Conservation (phyloP, 2,888 invertebrate genomes). For the Thelaira solivaga region DNA sequence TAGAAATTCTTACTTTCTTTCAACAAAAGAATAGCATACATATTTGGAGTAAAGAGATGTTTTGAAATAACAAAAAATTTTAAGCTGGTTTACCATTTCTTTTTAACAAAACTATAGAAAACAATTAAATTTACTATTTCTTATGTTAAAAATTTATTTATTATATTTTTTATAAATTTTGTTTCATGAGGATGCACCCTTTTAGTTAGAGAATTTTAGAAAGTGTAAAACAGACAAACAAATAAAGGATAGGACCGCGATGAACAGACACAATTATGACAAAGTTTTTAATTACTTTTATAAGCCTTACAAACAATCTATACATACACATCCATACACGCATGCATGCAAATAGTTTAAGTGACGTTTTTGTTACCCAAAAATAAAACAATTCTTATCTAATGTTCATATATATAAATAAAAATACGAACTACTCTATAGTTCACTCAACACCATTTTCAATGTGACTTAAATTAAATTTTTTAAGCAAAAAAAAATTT, state of each 20-base stretch:
- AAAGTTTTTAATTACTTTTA: conserved; percentile 64
- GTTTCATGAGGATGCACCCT: too few species aligned
- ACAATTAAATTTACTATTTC: too few species aligned
- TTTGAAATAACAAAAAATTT: too few species aligned
- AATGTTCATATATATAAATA: conserved; percentile 11
- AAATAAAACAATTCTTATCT: conserved; percentile 42
- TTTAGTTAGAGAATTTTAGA: conserved; percentile 2
- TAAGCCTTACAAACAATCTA: conserved; percentile 51
- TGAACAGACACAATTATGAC: conserved; percentile 33
- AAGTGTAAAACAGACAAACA: background rate
- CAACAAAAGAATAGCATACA: too few species aligned
- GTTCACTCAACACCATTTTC: background rate
- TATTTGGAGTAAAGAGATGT: too few species aligned
- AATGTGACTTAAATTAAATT: too few species aligned
- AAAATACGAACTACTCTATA: background rate
- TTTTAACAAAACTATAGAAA: too few species aligned
- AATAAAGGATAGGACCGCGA: background rate
- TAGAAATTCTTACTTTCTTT: too few species aligned
- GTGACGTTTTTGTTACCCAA: background rate
- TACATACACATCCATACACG: background rate
- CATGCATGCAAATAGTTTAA: conserved; percentile 13
- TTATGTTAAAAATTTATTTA: too few species aligned
- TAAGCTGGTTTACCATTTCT: too few species aligned
- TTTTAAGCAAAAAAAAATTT: too few species aligned
- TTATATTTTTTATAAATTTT: too few species aligned